Conservation (phyloP, 2,888 invertebrate genomes). For the Coelogynopora nodosa region DNA sequence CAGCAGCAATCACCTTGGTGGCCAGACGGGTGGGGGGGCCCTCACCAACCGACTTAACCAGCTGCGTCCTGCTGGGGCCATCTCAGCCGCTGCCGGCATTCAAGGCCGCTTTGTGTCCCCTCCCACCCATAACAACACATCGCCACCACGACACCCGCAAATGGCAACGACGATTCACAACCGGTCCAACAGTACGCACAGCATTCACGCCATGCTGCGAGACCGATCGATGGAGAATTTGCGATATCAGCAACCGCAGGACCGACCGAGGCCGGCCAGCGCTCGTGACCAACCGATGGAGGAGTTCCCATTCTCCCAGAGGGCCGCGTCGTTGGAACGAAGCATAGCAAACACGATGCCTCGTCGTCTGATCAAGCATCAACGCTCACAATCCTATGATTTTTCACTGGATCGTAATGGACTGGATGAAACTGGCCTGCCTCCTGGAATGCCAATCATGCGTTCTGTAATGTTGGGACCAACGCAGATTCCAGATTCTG, state of each 20-base stretch:
- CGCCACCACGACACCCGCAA: background rate
- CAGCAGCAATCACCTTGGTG: background rate
- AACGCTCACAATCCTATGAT: background rate
- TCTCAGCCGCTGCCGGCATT: background rate
- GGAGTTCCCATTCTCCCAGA: background rate
- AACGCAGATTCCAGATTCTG: background rate
- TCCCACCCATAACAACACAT: background rate
- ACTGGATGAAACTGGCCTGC: background rate
- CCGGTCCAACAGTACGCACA: conserved; percentile 37
- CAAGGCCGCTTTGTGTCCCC: background rate
- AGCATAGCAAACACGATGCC: background rate
- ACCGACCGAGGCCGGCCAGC: conserved; percentile 40
- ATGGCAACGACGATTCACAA: background rate
- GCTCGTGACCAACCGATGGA: conserved; percentile 44
- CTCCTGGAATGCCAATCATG: background rate
- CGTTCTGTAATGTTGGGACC: background rate
- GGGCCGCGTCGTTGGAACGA: conserved; percentile 4
- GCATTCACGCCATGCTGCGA: background rate
- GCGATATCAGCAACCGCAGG: background rate
- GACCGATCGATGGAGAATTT: conserved; percentile 17
- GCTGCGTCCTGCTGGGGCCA: conserved; percentile 20
- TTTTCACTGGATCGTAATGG: background rate
- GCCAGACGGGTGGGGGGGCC: background rate
- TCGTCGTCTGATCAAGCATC: background rate
- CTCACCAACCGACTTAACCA: conserved; percentile 8